Base-by-base conservation (phyloP, 2,797 vertebrate genomes). In the Spondyliosoma cantharus region DNA sequence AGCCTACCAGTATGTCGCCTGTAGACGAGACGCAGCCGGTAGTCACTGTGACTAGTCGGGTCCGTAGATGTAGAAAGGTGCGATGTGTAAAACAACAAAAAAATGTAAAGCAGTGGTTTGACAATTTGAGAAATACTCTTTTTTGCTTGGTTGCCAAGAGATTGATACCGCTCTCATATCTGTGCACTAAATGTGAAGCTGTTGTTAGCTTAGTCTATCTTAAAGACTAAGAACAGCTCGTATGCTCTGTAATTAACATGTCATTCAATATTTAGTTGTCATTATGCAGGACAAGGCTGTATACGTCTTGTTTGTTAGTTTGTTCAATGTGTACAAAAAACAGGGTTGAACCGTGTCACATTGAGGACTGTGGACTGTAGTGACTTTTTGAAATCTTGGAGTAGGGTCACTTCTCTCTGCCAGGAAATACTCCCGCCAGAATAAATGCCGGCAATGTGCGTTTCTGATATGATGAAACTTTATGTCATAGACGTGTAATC, bases 1-100 rank as follows among this genome's bases (percentile, higher is more conserved):
- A 52, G 79, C 79, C 87, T 87, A 82, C 64, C 90, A 90, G 93
- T 94, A 94, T 72, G 93, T 94, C 73, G 57, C 17, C 43, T 48
- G 29, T 61, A 72, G 68, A 80, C 37, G 54, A 59, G 6, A 61
- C 6, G 0, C 0, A 5, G 19, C 37, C 9, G 4, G 13, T 77
- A 65, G 57, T 74, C 6, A 42, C 42, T 68, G 32, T 42, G 4
- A 52, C 2, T 76, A 68, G 59, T 61, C 9, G 20, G 58, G 61
- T 62, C 2, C 1, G 0, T 81, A 84, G 76, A 72, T 24, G 22
- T 20, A 61, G 17, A 82, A 91, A 86, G 86, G 89, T 93, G 92
- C 83, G 90, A 84, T 91, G 43, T 92, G 91, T 91, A 85, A 81
- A 81, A 42, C 7, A 15, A 7, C 32, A 7, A 32, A 54, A 7